Conservation (phyloP, 2,113 vertebrate genomes). For the Vicugna pacos region DNA sequence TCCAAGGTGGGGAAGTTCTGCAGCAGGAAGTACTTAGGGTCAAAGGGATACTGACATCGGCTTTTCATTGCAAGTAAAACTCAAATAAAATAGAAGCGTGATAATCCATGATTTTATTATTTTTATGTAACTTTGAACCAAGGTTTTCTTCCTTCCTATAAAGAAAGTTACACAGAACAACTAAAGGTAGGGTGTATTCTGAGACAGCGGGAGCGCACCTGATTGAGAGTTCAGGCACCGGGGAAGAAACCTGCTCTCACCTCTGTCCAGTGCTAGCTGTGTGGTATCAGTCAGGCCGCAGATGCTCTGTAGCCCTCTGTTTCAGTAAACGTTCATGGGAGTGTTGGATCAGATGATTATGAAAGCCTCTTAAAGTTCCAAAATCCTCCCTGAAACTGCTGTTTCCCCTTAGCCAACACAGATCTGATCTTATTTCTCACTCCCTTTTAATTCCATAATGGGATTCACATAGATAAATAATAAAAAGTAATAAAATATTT, state of each 20-base stretch:
- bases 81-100: background rate
- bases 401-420: background rate
- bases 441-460: background rate
- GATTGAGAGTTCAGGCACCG: too few species aligned
- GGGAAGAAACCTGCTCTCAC: background rate
- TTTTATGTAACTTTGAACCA: background rate
- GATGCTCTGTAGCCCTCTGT: accelerated
- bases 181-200: background rate
- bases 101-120: background rate
- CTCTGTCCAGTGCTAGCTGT: accelerated
- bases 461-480: background rate
- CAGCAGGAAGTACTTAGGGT: background rate
- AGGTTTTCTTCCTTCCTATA: background rate
- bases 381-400: background rate
- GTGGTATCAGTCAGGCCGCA: accelerated
- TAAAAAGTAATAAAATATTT: slow-evolving; percentile 44
- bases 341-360: background rate
- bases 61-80: background rate
- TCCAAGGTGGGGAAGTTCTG: background rate
- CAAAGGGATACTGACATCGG: background rate
- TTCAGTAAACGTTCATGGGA: background rate
- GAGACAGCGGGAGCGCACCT: accelerated
- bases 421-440: background rate
- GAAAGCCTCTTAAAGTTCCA: background rate
- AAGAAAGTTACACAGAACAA: background rate